Evolutionary conservation across 1,140 invertebrate species (phyloP).

Genomic region (Paralvinella palmiformis): DNA sequence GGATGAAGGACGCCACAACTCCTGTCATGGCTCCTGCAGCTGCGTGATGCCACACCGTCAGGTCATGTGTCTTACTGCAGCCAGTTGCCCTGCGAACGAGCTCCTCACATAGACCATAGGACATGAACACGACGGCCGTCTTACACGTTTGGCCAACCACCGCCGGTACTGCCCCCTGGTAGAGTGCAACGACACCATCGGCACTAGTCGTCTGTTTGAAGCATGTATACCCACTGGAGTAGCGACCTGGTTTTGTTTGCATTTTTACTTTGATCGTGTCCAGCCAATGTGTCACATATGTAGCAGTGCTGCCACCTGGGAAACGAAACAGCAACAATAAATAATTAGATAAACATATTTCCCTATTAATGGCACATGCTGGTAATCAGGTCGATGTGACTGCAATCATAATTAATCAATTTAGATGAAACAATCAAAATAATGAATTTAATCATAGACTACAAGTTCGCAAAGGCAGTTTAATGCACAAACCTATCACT

Average conservation of each 20-base stretch:
- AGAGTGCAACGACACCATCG: conserved; percentile 1
- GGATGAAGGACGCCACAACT: background rate
- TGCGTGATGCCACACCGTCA: conserved; percentile 5
- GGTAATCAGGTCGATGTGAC: too few relatives aligned
- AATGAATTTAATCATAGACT: too few relatives aligned
- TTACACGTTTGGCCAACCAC: background rate
- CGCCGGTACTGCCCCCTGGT: conserved; percentile 9
- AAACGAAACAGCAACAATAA: too few relatives aligned
- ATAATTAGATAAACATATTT: too few relatives aligned
- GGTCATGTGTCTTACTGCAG: background rate
- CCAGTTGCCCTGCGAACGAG: background rate
- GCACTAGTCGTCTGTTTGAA: background rate
- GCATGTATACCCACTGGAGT: background rate
- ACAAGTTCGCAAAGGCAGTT: too few relatives aligned
- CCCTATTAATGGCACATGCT: too few relatives aligned
- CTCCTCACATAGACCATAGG: conserved; percentile 11
- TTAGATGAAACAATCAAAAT: too few relatives aligned
- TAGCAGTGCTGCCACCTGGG: conserved; percentile 8
- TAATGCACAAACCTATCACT: too few relatives aligned
- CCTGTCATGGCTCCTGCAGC: conserved; percentile 11
- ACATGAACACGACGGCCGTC: conserved; percentile 7
- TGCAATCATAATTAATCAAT: too few relatives aligned
- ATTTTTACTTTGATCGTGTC: conserved; percentile 14
- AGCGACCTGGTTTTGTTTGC: background rate
- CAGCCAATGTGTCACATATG: conserved; percentile 10